phyloP scores from a whole-genome alignment of 2,888 invertebrate species.

The Xestobium rufovillosum region DNA sequence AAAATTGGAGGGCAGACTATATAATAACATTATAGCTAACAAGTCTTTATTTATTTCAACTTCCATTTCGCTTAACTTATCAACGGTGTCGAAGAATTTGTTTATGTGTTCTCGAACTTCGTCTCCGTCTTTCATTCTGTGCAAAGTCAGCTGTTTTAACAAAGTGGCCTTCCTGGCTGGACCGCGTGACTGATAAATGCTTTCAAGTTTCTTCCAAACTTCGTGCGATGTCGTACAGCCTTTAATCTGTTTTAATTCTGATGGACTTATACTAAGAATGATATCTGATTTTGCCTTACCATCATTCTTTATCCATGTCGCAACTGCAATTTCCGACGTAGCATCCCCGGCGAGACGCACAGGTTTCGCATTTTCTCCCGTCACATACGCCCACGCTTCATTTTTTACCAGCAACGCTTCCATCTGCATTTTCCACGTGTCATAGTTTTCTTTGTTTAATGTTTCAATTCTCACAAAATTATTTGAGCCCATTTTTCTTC shows the following conservation, averaged over 20 bases:
- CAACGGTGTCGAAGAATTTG: conserved; percentile 33
- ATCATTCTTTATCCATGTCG: conserved; percentile 13
- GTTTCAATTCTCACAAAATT: conserved; percentile 15
- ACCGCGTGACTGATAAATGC: conserved; percentile 36
- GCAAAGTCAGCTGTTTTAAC: not conserved
- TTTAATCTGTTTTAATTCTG: conserved; percentile 33
- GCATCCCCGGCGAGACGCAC: conserved; percentile 6
- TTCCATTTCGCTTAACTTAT: conserved; percentile 32
- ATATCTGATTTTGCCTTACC: conserved; percentile 22
- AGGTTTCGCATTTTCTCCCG: conserved; percentile 9
- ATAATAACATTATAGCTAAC: conserved; percentile 30
- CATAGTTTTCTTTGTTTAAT: conserved; percentile 19
- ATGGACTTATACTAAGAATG: conserved; percentile 22
- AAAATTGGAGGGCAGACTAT: conserved; percentile 23
- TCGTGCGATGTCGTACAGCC: conserved; percentile 33
- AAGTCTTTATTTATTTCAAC: conserved; percentile 28
- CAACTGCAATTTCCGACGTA: not conserved
- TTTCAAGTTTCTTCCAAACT: conserved; percentile 35
- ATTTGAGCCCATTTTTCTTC: too few species aligned
- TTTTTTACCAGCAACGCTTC: conserved; percentile 19
- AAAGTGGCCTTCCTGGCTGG: conserved; percentile 32
- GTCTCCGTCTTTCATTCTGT: conserved; percentile 19
- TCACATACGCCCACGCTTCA: conserved; percentile 18
- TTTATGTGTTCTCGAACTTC: conserved; percentile 30
- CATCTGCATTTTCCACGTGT: too few species aligned